Conservation (phyloP, 2,113 vertebrate genomes). For the Sinosuthora webbiana region DNA sequence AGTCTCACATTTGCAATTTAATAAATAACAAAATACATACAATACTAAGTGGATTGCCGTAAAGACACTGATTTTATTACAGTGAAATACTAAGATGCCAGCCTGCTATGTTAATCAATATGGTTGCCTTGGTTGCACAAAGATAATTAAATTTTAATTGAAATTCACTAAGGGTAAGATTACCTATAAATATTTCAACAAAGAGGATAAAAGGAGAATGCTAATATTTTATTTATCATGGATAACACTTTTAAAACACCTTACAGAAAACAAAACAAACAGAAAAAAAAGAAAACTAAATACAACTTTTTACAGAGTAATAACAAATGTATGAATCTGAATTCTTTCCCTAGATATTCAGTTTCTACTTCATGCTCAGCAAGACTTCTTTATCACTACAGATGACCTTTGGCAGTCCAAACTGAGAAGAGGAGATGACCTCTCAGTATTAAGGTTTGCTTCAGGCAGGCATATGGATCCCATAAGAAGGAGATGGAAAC, state of each 20-base stretch:
- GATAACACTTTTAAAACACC: neutral
- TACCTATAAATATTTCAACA: slow-evolving; percentile 59
- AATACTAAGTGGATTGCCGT: neutral
- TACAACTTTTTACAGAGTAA: neutral
- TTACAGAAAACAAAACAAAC: neutral
- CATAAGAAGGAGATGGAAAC: neutral
- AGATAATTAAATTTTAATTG: slow-evolving; percentile 61
- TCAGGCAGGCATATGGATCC: neutral
- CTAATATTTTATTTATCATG: slow-evolving; percentile 48
- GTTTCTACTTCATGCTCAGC: neutral
- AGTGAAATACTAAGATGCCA: neutral
- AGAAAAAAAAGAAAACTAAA: neutral
- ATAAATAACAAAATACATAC: slow-evolving; percentile 16
- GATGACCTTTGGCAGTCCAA: neutral
- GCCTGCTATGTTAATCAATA: slow-evolving; percentile 43
- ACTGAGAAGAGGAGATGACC: neutral
- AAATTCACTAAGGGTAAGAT: slow-evolving; percentile 30
- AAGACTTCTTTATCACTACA: neutral
- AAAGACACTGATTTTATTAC: slow-evolving; percentile 16
- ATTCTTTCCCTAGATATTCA: neutral
- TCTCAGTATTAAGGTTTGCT: neutral
- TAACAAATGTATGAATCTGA: neutral
- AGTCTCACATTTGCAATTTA: neutral
- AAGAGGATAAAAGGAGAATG: slow-evolving; percentile 28
- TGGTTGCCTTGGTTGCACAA: slow-evolving; percentile 16